These are phyloP conservation scores for Salmo trutta DNA, from an alignment of 2,797 vertebrate species.

Conservation along the genomic window DNA sequence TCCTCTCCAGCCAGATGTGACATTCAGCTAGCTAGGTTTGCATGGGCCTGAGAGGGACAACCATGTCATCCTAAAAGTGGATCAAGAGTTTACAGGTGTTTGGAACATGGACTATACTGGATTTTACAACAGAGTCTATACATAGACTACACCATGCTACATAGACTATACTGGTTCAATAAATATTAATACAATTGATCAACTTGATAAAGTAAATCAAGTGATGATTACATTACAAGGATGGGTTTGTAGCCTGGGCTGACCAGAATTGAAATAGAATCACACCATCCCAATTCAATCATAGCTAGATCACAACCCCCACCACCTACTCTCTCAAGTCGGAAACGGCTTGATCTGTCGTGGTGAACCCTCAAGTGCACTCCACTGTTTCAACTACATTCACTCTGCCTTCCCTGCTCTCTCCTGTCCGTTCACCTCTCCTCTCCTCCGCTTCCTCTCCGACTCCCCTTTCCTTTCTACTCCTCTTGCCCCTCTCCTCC, in stretches of 20 bases:
- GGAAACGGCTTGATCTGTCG: constrained; percentile 67
- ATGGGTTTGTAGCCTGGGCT: too few relatives aligned
- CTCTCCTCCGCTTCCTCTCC: background rate
- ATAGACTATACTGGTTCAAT: too few relatives aligned
- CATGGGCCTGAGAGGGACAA: constrained; percentile 68
- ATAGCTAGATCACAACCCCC: background rate
- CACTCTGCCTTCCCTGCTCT: constrained; percentile 57
- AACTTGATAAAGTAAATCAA: too few relatives aligned
- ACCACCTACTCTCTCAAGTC: background rate
- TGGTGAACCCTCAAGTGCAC: constrained; percentile 77
- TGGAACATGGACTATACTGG: background rate
- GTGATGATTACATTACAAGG: background rate
- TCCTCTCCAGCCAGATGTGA: constrained; percentile 80
- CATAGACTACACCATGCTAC: background rate
- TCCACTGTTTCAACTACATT: constrained; percentile 78
- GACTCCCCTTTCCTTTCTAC: background rate
- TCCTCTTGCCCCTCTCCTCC: constrained; percentile 27
- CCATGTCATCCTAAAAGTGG: background rate
- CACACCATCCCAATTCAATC: background rate
- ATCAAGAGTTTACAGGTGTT: background rate
- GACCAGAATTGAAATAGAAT: background rate
- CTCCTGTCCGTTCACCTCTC: background rate
- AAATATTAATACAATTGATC: too few relatives aligned
- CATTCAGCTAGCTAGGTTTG: constrained; percentile 66
- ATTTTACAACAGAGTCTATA: background rate